Conservation (phyloP, 53 echinoderm and acorn worm species). For the Antedon mediterranea region DNA sequence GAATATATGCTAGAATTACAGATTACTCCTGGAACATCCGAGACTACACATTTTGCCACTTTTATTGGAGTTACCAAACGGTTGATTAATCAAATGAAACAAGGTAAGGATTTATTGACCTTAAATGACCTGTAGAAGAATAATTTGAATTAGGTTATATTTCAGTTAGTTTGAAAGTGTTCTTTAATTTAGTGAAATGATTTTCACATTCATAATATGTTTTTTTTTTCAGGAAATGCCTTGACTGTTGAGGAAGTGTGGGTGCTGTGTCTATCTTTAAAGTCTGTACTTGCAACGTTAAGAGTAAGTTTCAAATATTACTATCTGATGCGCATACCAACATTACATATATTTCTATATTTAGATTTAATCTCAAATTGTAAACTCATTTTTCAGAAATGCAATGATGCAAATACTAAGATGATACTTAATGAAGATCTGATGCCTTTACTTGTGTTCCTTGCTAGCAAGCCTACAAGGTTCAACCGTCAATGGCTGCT, state of each 20-base stretch:
- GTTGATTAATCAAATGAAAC: conserved; percentile 60
- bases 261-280: conserved; percentile 74
- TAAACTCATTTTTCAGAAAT: conserved; percentile 8
- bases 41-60: conserved; percentile 50
- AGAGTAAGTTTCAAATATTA: conserved; percentile 34
- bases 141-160: no score
- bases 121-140: no score
- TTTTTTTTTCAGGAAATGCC: conserved; percentile 35
- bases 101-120: no score
- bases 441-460: conserved; percentile 60
- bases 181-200: no score
- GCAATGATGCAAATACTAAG: conserved; percentile 19
- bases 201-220: background rate
- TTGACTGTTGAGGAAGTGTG: conserved; percentile 71
- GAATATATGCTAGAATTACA: conserved; percentile 70
- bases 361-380: no score
- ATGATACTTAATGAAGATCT: conserved; percentile 49
- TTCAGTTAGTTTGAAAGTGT: no score
- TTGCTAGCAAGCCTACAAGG: conserved; percentile 70
- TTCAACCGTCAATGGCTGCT: conserved; percentile 91
- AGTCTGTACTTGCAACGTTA: conserved; percentile 66
- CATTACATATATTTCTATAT: no score
- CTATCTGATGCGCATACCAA: no score
- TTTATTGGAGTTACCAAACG: conserved; percentile 48
- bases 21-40: conserved; percentile 51